Conservation (phyloP, 2,888 invertebrate species). For the Phengaris arion region DNA sequence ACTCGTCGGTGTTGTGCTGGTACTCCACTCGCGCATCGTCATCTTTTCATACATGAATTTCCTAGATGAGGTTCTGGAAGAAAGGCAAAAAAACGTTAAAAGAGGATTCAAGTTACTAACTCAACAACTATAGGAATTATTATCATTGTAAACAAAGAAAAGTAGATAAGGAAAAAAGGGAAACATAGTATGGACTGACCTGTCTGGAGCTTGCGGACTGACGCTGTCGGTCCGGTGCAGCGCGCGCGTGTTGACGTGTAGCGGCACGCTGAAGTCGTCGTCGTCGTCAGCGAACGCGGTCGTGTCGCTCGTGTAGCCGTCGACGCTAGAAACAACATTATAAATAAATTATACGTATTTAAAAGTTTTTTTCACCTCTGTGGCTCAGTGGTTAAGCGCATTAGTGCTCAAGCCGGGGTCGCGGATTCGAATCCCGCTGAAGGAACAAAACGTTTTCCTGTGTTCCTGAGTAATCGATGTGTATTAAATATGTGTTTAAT, state of each 20-base stretch:
- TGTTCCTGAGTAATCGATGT: too few relatives aligned
- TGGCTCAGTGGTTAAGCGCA: too few relatives aligned
- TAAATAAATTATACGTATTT: neutral
- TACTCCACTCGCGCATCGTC: constrained; percentile 75
- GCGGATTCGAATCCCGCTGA: too few relatives aligned
- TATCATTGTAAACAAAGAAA: too few relatives aligned
- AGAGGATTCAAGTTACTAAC: neutral
- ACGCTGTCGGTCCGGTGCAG: constrained; percentile 65
- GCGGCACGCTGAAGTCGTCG: constrained; percentile 84
- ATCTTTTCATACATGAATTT: constrained; percentile 78
- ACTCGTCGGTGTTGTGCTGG: constrained; percentile 59
- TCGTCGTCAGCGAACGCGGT: constrained; percentile 89
- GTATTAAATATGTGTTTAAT: too few relatives aligned
- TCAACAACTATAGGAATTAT: too few relatives aligned
- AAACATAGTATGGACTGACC: constrained; percentile 44
- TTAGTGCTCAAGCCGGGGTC: too few relatives aligned
- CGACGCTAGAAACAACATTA: constrained; percentile 70
- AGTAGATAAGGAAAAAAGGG: too few relatives aligned
- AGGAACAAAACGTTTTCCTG: too few relatives aligned
- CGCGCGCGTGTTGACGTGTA: constrained; percentile 82
- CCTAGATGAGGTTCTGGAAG: constrained; percentile 70
- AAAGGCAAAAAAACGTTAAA: neutral
- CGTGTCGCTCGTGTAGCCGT: constrained; percentile 89
- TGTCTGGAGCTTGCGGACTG: constrained; percentile 73
- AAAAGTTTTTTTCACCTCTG: too few relatives aligned